Evolutionary conservation across 2,888 invertebrate genomes (phyloP).

Genomic region (Trichogramma dendrolimi): DNA sequence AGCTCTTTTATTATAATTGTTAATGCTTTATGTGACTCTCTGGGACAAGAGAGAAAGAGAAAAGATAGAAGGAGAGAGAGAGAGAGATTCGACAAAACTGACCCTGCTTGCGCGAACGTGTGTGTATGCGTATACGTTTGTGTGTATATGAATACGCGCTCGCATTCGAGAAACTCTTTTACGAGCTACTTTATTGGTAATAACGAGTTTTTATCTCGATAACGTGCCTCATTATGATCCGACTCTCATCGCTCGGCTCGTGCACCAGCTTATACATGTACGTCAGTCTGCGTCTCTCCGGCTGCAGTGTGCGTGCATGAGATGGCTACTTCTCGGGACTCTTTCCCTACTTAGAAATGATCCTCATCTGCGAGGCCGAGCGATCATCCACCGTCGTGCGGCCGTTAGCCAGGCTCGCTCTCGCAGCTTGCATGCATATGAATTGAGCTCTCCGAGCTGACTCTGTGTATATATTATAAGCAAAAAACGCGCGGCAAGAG

Average conservation of each 20-base stretch:
- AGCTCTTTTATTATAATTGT: conserved; percentile 46
- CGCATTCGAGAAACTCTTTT: conserved; percentile 30
- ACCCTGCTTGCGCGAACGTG: too few relatives aligned
- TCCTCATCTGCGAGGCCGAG: too few relatives aligned
- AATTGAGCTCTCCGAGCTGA: conserved; percentile 14
- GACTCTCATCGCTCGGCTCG: conserved; percentile 17
- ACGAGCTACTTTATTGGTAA: conserved; percentile 42
- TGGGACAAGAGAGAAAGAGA: conserved; percentile 2
- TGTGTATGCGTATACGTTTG: too few relatives aligned
- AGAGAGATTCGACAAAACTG: background rate
- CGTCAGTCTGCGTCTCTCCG: too few relatives aligned
- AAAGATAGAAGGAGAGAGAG: conserved; percentile 3
- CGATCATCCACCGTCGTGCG: too few relatives aligned
- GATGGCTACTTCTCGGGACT: conserved; percentile 10
- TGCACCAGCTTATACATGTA: background rate
- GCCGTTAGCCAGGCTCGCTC: background rate
- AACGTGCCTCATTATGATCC: conserved; percentile 37
- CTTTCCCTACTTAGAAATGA: background rate
- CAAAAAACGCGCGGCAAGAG: background rate
- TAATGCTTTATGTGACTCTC: conserved; percentile 39
- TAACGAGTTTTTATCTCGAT: conserved; percentile 42
- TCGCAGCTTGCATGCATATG: conserved; percentile 3
- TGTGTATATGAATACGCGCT: too few relatives aligned
- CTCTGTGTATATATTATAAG: too few relatives aligned
- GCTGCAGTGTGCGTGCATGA: too few relatives aligned